Base-by-base conservation (phyloP, 2,888 invertebrate genomes). In the Perizoma affinitatum region DNA sequence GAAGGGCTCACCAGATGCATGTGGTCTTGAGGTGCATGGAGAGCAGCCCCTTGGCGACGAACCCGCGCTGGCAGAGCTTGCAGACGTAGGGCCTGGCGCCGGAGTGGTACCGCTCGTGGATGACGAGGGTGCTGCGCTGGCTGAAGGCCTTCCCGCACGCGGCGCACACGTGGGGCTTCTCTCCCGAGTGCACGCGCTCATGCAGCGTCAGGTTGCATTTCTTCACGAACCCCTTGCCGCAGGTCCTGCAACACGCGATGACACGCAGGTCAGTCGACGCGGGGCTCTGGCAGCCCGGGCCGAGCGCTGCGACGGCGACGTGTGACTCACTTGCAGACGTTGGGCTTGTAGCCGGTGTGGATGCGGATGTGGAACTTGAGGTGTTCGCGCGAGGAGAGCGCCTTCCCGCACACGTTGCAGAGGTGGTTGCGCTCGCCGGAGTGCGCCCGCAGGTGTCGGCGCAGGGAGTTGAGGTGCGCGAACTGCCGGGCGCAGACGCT, bases 71-170 rank as follows among this genome's bases (percentile, higher is more conserved):
- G 80, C 95, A 95, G 68, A 93, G 83, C 62, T 82, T 87, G 78
- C 95, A 95, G 57, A 82, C 81, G 83, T 94, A 94, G 0, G 94
- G 94, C 63, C 93, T 84, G 71, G 93, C 93, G 46, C 94, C 94
- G 65, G 93, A 93, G 84, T 94, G 94, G 76, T 92, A 93, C 79
- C 94, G 84, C 76, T 93, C 90, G 79, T 95, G 94, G 63, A 94
- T 93, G 69, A 93, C 93, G 58, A 94, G 88, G 46, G 94, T 94
- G 64, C 94, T 93, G 5, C 93, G 88, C 82, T 94, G 94, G 55
- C 91, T 93, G 84, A 94, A 94, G 42, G 93, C 93, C 79, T 94
- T 94, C n/a, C 93, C 93, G 81, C 94, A 94, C 77, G 92, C 89
- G 64, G 92, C 85, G 79, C 94, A 94, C 61, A 92, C 89, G 82